Evolutionary conservation across 2,113 vertebrate species (phyloP).

Genomic region (Peromyscus polionotus): DNA sequence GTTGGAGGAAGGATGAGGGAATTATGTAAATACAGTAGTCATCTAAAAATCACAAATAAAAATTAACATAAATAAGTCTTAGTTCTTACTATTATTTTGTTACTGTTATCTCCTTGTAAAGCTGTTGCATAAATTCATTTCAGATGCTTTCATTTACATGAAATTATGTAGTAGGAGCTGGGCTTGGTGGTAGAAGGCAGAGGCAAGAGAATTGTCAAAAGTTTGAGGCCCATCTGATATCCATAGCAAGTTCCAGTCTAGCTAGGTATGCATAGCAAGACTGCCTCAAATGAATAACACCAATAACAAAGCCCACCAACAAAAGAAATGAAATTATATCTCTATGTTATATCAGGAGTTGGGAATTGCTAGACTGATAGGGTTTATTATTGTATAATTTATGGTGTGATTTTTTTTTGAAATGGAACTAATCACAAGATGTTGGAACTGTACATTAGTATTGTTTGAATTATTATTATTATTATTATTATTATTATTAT

Average conservation of each 20-base stretch:
- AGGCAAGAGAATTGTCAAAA: neutral
- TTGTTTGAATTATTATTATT: slow-evolving; percentile 68
- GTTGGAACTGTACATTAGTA: slow-evolving; percentile 45
- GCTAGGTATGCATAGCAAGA: neutral
- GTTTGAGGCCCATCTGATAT: neutral
- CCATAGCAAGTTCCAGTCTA: neutral
- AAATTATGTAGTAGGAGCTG: neutral
- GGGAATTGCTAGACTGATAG: neutral
- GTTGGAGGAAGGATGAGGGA: neutral
- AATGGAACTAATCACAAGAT: slow-evolving; percentile 11
- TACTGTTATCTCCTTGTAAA: neutral
- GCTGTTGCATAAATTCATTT: slow-evolving; percentile 34
- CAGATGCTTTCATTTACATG: slow-evolving; percentile 16
- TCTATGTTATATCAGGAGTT: slow-evolving; percentile 33
- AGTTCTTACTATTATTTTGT: slow-evolving; percentile 18
- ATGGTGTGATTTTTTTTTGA: neutral
- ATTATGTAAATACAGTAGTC: neutral
- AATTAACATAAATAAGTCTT: neutral
- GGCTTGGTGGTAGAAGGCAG: neutral
- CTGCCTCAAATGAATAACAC: neutral
- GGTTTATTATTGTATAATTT: neutral
- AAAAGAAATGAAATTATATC: neutral
- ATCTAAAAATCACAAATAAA: neutral
- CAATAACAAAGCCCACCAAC: neutral
- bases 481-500: slow-evolving; percentile 51